These are phyloP conservation scores for Nomada ruficornis DNA, from an alignment of 2,888 invertebrate species.

Conservation along the genomic window DNA sequence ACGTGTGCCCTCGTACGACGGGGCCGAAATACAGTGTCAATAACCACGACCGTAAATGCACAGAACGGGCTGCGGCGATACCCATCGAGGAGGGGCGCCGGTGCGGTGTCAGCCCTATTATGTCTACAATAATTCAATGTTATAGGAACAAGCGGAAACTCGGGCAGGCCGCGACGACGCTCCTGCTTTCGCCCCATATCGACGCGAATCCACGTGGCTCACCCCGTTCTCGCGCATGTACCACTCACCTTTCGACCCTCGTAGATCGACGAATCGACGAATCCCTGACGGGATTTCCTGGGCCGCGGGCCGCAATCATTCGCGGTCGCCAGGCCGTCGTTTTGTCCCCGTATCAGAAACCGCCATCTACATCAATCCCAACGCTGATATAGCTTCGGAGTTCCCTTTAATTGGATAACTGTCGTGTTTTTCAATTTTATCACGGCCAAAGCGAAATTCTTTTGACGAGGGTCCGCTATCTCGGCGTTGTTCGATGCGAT, in stretches of 20 bases:
- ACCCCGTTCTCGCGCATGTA: slow-evolving; percentile 5
- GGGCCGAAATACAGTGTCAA: slow-evolving; percentile 69
- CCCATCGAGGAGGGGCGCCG: slow-evolving; percentile 57
- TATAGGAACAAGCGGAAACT: slow-evolving; percentile 51
- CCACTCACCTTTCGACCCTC: slow-evolving; percentile 3
- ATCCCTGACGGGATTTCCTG: slow-evolving; percentile 10
- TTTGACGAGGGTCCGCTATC: slow-evolving; percentile 49
- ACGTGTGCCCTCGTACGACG: slow-evolving; percentile 31
- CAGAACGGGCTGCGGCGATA: slow-evolving; percentile 56
- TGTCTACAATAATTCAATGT: slow-evolving; percentile 72
- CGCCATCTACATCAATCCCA: slow-evolving; percentile 66
- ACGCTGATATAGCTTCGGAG: slow-evolving; percentile 36
- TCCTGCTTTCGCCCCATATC: slow-evolving; percentile 1
- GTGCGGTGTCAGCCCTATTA: slow-evolving; percentile 71
- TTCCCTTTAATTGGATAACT: slow-evolving; percentile 63
- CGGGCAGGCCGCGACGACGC: slow-evolving; percentile 10
- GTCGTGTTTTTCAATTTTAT: slow-evolving; percentile 63
- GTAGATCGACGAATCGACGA: background rate
- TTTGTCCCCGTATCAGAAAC: slow-evolving; percentile 57
- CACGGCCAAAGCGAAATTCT: slow-evolving; percentile 57
- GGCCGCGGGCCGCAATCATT: slow-evolving; percentile 26
- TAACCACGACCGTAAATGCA: slow-evolving; percentile 65
- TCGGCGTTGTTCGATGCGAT: slow-evolving; percentile 49
- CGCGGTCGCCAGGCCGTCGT: slow-evolving; percentile 32
- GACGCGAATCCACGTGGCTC: slow-evolving; percentile 1